phyloP scores from a whole-genome alignment of 2,113 vertebrate species.

The Mystacornis crossleyi region DNA sequence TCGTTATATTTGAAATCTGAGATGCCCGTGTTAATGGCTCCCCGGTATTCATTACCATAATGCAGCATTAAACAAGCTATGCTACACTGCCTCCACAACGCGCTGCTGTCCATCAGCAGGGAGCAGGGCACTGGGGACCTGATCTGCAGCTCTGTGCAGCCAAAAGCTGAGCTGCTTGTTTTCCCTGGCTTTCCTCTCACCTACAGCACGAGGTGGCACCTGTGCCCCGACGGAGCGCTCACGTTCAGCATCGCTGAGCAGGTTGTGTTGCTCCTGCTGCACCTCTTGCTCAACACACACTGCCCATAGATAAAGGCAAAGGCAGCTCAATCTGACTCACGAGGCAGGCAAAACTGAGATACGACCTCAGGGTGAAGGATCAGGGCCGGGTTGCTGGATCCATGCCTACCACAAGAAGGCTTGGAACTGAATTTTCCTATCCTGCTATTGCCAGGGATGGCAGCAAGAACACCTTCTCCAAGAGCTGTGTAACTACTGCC shows the following conservation, averaged over 20 bases:
- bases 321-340: not conserved
- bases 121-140: not conserved
- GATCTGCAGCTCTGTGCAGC: not conserved
- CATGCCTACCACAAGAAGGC: not conserved
- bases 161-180: not conserved
- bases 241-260: not conserved
- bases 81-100: constrained; percentile 30
- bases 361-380: not conserved
- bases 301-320: not conserved
- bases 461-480: not conserved
- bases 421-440: not conserved
- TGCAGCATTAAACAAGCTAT: constrained; percentile 50
- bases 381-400: not conserved
- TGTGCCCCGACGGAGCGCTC: rapidly evolving
- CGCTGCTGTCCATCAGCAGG: not conserved
- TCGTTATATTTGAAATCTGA: not conserved
- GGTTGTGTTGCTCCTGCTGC: not conserved
- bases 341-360: not conserved
- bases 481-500: not conserved
- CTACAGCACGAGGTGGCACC: not conserved
- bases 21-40: constrained; percentile 10
- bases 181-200: not conserved
- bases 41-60: not conserved
- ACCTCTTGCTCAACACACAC: rapidly evolving
- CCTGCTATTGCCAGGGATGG: not conserved